Base-by-base conservation (phyloP, 2,888 invertebrate genomes). In the Helobdella robusta region DNA sequence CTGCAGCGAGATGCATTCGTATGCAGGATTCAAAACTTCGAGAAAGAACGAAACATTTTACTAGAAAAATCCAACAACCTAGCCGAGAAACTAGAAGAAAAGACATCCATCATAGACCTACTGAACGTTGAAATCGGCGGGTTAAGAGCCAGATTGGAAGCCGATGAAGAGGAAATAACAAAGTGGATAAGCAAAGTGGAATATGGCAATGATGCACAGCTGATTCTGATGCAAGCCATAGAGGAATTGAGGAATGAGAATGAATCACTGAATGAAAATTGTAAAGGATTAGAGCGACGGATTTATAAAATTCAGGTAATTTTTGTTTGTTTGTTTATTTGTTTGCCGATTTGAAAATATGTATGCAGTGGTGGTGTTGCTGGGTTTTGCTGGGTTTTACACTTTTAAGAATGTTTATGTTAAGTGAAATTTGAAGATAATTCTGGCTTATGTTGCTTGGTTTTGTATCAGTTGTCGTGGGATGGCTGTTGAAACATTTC, bases 1-100 rank as follows among this genome's bases (percentile, higher is more conserved):
- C 62, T 32, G 46, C 62, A 62, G 46, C 23, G 62, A 32, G 62
- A 62, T 28, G 30, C 62, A 32, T 48, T 62, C 48, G 50, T 62
- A n/a, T 20, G 30, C 32, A 28, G 62, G 50, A 62, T 62, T 23
- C 62, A 62, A n/a, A 30, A 18, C 34, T 32, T 62, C 32, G 62
- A 62, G 23, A 62, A 34, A 44, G 62, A 62, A 50, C 28, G 32
- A 20, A 8, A 32, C 25, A 32, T 34, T 1, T n/a, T 30, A 23
- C 3, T 62, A n/a, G 62, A 62, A 30, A 62, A 62, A 30, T 32
- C 32, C 18, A 20, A 5, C 18, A 3, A 23, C 8, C 2, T 30
- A 2, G 2, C 4, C 3, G 35, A 62, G 34, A 32, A 20, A 11
- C 34, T 62, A 30, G 32, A 46, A 4, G 34, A 62, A 8, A 28